phyloP scores from a whole-genome alignment of 2,113 vertebrate genomes.

The Crotalus tigris region DNA sequence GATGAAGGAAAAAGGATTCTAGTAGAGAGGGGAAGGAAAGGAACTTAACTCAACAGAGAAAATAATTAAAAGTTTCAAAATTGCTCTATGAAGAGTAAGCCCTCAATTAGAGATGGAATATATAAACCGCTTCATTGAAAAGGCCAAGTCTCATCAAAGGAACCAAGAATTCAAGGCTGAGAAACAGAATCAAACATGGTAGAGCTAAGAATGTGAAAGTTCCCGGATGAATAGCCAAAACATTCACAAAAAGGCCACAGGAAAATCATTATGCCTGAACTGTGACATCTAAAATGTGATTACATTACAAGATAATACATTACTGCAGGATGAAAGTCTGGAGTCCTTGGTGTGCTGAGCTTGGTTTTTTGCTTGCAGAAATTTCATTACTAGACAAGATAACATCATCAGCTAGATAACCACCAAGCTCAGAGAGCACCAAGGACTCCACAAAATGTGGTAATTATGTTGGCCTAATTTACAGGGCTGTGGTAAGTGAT shows the following conservation, averaged over 20 bases:
- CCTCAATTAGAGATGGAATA: constrained; percentile 18
- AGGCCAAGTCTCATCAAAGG: constrained; percentile 40
- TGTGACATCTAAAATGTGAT: neutral
- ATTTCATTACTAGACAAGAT: no score
- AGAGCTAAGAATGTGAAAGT: constrained; percentile 35
- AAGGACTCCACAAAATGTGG: neutral
- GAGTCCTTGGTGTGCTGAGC: neutral
- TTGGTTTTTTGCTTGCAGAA: neutral
- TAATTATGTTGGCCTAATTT: neutral
- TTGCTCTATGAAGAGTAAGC: neutral
- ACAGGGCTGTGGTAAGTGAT: neutral
- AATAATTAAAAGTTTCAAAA: constrained; percentile 6
- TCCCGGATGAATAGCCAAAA: neutral
- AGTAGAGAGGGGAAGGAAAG: neutral
- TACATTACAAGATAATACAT: neutral
- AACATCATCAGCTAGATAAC: no score
- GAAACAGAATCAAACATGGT: constrained; percentile 9
- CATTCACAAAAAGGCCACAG: neutral
- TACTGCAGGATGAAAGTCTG: neutral
- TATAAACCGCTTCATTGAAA: constrained; percentile 45
- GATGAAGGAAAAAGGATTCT: constrained; percentile 37
- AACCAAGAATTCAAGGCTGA: constrained; percentile 14
- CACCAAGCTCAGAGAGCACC: no score
- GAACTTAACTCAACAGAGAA: constrained; percentile 35
- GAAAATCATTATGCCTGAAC: neutral